Percentiles rank a stretch among this genome's conserved stretches.
Conservation (phyloP, 30 jellyfish, hydroid and myxozoan genomes). For the Turritopsis dohrnii region DNA sequence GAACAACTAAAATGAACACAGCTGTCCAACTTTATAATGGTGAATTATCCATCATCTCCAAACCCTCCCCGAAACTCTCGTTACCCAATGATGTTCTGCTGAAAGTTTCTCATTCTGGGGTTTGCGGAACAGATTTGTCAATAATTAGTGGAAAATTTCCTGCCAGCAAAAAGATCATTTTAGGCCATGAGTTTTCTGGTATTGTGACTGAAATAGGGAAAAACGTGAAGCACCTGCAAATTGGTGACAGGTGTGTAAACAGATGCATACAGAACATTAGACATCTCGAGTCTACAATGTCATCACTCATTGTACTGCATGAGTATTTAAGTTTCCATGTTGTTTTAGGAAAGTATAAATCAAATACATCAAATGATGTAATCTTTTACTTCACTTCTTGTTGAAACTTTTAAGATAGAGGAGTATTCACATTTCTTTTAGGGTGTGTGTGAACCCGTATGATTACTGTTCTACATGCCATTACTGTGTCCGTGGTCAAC, state of each 20-base stretch:
- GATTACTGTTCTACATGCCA: slow-evolving; percentile 77
- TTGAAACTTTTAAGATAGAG: no score
- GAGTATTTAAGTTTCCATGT: no score
- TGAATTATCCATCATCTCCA: slow-evolving; percentile 38
- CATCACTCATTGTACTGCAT: no score
- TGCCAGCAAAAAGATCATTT: slow-evolving; percentile 49
- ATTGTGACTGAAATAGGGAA: slow-evolving; percentile 54
- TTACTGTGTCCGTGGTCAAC: slow-evolving; percentile 72
- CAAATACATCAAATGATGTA: no score
- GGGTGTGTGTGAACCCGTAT: slow-evolving; percentile 81
- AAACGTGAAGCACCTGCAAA: slow-evolving; percentile 44
- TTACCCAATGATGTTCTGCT: slow-evolving; percentile 53
- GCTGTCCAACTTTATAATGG: slow-evolving; percentile 70
- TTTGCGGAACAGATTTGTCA: slow-evolving; percentile 67
- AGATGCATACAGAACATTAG: no score
- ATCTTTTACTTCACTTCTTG: no score
- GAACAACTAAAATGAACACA: slow-evolving; percentile 42
- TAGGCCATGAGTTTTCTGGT: slow-evolving; percentile 87
- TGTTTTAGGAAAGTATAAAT: no score
- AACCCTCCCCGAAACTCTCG: slow-evolving; percentile 46
- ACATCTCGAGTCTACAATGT: no score
- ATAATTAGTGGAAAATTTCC: slow-evolving; percentile 54
- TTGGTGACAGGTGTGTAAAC: slow-evolving; percentile 66
- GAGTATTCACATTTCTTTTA: background rate
- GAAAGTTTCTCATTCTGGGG: slow-evolving; percentile 61